Conservation (phyloP, 1,140 invertebrate species). For the Patella vulgata region DNA sequence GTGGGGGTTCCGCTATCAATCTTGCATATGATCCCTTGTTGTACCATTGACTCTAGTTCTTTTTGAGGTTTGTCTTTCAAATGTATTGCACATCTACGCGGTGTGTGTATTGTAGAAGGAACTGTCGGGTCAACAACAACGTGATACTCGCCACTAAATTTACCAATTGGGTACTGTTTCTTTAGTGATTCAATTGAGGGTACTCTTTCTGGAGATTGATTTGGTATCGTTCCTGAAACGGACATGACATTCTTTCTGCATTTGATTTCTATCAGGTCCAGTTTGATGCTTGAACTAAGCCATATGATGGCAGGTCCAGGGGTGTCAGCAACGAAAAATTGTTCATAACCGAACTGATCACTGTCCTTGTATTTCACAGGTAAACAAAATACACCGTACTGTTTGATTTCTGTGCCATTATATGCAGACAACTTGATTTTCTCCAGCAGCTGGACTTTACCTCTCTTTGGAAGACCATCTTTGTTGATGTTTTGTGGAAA, state of each 20-base stretch:
- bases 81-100: constrained; percentile 13
- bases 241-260: no score
- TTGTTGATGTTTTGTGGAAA: constrained; percentile 25
- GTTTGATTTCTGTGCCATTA: background rate
- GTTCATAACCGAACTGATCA: background rate
- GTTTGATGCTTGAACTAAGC: background rate
- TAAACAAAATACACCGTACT: background rate
- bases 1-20: constrained; percentile 26
- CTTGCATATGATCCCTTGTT: constrained; percentile 28
- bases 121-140: constrained; percentile 13
- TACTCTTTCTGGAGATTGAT: constrained; percentile 5
- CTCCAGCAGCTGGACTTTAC: no score
- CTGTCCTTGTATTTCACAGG: background rate
- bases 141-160: constrained; percentile 17
- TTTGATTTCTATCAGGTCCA: constrained; percentile 21
- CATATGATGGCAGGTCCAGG: constrained; percentile 1
- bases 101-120: constrained; percentile 19
- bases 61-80: constrained; percentile 29
- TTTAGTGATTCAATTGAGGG: constrained; percentile 2
- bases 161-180: constrained; percentile 23
- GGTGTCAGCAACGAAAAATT: background rate
- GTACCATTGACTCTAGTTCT: constrained; percentile 28
- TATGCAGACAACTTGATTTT: background rate
- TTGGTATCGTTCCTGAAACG: no score
- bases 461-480: background rate